phyloP scores from a whole-genome alignment of 2,888 invertebrate genomes.

The Eubasilissa splendida region DNA sequence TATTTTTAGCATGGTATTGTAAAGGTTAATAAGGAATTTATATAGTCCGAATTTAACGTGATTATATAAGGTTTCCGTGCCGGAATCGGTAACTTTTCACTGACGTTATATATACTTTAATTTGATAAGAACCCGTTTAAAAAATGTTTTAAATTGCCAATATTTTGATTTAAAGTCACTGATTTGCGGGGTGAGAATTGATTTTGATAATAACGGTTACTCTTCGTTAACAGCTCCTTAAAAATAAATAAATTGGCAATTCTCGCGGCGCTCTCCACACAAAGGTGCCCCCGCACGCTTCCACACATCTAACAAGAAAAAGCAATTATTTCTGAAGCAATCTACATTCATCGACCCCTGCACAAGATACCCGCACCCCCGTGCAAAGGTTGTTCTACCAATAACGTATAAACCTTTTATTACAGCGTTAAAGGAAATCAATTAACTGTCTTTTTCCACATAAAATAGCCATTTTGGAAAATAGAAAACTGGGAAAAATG shows the following conservation, averaged over 20 bases:
- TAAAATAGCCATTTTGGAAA: conserved; percentile 29
- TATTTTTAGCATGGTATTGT: no score
- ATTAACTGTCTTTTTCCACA: conserved; percentile 31
- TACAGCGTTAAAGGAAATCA: conserved; percentile 32
- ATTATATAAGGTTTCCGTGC: no score
- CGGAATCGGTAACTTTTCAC: no score
- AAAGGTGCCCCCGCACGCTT: background rate
- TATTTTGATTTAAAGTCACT: no score
- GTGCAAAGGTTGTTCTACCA: conserved; percentile 12
- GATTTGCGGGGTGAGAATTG: no score
- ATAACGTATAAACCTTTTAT: conserved; percentile 41
- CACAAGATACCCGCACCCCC: background rate
- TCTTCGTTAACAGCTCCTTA: no score
- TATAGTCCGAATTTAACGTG: no score
- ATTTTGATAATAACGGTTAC: no score
- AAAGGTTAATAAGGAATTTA: no score
- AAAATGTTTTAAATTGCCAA: no score
- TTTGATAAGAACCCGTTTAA: no score
- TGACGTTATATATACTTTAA: no score
- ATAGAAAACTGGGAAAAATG: background rate
- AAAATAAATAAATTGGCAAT: background rate
- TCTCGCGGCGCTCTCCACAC: background rate
- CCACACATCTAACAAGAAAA: conserved; percentile 2
- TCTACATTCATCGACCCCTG: conserved; percentile 10
- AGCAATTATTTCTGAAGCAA: conserved; percentile 22